phyloP scores from a whole-genome alignment of 2,888 invertebrate genomes.

The Empis livida region DNA sequence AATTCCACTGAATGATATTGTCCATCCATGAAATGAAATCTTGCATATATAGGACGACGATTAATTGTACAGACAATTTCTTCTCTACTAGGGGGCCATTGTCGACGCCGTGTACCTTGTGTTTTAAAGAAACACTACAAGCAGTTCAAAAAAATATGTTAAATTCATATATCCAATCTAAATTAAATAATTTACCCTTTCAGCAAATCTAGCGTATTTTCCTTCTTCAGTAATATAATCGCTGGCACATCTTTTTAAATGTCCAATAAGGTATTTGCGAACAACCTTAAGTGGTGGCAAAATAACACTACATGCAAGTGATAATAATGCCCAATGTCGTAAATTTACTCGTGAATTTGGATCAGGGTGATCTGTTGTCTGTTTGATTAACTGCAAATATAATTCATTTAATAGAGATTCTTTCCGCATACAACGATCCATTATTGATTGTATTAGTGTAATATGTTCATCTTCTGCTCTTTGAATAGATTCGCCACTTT shows the following conservation, averaged over 20 bases:
- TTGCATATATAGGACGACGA: conserved; percentile 77
- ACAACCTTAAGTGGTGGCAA: conserved; percentile 77
- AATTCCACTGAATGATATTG: conserved; percentile 92
- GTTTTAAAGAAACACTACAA: conserved; percentile 54
- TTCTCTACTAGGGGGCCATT: conserved; percentile 83
- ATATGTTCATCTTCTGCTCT: conserved; percentile 78
- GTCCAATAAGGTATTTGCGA: conserved; percentile 75
- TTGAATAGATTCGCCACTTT: conserved; percentile 52
- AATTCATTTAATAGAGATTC: conserved; percentile 79
- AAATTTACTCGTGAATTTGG: conserved; percentile 75
- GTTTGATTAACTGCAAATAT: conserved; percentile 84
- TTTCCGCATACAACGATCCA: conserved; percentile 84
- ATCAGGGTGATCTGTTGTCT: conserved; percentile 86
- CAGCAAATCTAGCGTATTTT: conserved; percentile 84
- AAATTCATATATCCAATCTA: background rate
- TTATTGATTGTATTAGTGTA: conserved; percentile 72
- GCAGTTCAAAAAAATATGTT: conserved; percentile 7
- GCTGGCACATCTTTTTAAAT: conserved; percentile 76
- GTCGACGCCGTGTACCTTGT: conserved; percentile 62
- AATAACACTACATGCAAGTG: conserved; percentile 67
- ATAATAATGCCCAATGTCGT: conserved; percentile 84
- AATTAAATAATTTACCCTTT: conserved; percentile 45
- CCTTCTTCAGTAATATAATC: conserved; percentile 87
- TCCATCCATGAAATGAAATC: conserved; percentile 86
- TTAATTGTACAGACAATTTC: conserved; percentile 89